These are phyloP conservation scores for Ormyrus labotus DNA, from an alignment of 2,888 invertebrate species.

Conservation along the genomic window DNA sequence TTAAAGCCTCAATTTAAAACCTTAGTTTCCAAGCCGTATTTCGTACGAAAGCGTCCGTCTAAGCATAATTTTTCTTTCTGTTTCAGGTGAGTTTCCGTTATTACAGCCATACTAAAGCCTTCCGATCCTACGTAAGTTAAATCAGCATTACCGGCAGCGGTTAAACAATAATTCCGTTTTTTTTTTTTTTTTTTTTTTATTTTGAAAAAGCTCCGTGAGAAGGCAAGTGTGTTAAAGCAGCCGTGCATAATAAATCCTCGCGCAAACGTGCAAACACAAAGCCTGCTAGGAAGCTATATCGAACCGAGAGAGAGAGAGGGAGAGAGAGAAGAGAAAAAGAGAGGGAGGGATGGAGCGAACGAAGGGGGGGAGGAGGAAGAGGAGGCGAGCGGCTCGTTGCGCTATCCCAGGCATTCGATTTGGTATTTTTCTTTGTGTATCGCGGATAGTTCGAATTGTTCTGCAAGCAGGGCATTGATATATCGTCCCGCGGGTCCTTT, in stretches of 20 bases:
- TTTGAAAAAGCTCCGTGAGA: too few relatives aligned
- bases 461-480: conserved; percentile 75
- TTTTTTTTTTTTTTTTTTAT: too few relatives aligned
- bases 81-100: conserved; percentile 50
- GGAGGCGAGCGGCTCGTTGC: conserved; percentile 60
- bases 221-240: conserved; percentile 54
- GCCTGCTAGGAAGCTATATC: conserved; percentile 25
- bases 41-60: neutral
- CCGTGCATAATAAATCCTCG: conserved; percentile 56
- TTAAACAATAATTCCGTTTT: too few relatives aligned
- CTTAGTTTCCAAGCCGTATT: too few relatives aligned
- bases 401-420: conserved; percentile 75
- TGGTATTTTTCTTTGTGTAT: conserved; percentile 76
- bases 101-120: neutral
- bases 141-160: neutral
- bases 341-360: conserved; percentile 48
- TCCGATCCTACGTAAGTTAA: conserved; percentile 28
- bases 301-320: conserved; percentile 53
- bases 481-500: conserved; percentile 76
- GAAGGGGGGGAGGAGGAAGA: conserved; percentile 38
- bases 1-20: too few relatives aligned
- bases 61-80: conserved; percentile 36
- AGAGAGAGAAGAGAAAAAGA: conserved; percentile 39
- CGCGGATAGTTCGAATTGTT: conserved; percentile 76
- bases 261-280: conserved; percentile 49